Evolutionary conservation across 2,113 vertebrate genomes (phyloP), one percentile per base, ranked within the genome.

Genomic region (Eleginops maclovinus): DNA sequence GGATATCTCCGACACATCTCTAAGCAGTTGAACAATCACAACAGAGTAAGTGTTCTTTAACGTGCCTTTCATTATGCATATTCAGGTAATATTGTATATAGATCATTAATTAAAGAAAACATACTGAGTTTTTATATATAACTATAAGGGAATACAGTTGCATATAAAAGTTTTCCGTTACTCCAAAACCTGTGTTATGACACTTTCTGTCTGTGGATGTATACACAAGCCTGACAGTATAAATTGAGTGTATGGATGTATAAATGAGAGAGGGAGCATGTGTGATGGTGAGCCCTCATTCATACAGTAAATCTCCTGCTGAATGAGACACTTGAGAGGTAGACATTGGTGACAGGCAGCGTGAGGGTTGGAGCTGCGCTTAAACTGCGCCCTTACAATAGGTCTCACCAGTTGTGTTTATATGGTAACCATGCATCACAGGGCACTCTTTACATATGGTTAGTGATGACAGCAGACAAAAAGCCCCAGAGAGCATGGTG

Each of bases 321-420:
- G 41, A 82, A 75, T 72, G 87, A 83, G 68, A 79, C 69, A 84
- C 72, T 75, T 47, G 66, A 70, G 72, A 74, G 72, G 54, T 75
- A 74, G 67, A 80, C 72, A 54, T 73, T 65, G 65, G 65, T 80
- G 86, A 79, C 5, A 44, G 54, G 58, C 26, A 17, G 62, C 41
- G 1, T 19, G 50, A 55, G 44, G 21, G 59, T 17, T 50, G 49
- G 67, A 50, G 55, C 64, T 21, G 41, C 2, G 43, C 64, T 75
- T 68, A 22, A 75, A 70, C 46, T 76, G 70, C n/a, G n/a, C n/a
- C n/a, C n/a, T n/a, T n/a, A 75, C 70, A 75, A 75, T 22, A 61
- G 36, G 72, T 68, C 40, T 63, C 56, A 40, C 5, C 31, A 26
- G 46, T 12, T 60, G 3, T 76, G 82, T 83, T 85, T 82, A 72